Conservation (phyloP, 2,113 vertebrate genomes). For the Xiphophorus couchianus region DNA sequence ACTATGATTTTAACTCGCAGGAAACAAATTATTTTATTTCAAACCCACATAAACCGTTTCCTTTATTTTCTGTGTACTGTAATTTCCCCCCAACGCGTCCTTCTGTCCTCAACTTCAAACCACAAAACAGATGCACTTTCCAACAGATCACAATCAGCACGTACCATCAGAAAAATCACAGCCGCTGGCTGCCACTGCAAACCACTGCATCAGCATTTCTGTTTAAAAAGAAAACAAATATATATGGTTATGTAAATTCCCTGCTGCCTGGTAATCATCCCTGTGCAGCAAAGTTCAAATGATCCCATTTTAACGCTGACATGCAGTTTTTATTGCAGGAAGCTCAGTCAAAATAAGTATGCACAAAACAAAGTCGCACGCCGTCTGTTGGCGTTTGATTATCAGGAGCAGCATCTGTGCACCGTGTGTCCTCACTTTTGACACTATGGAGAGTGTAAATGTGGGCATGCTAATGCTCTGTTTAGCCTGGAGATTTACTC, state of each 20-base stretch:
- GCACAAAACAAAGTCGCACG: background rate
- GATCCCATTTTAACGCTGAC: background rate
- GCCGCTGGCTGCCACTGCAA: background rate
- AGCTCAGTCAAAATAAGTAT: background rate
- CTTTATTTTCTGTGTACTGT: background rate
- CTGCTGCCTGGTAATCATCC: background rate
- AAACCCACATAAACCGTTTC: background rate
- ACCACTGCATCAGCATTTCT: conserved; percentile 17
- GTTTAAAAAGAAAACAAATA: background rate
- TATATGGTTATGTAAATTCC: background rate
- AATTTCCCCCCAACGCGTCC: background rate
- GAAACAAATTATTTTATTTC: background rate
- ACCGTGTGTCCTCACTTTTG: background rate
- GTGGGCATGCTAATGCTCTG: background rate
- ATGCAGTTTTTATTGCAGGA: background rate
- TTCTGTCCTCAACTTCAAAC: background rate
- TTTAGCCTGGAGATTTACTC: background rate
- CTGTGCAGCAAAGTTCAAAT: background rate
- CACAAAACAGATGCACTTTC: background rate
- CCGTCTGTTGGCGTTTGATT: background rate
- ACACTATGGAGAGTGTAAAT: background rate
- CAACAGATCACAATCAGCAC: background rate
- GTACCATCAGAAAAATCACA: conserved; percentile 1
- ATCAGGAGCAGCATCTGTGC: background rate
- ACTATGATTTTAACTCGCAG: background rate